These are phyloP conservation scores for Hylaeus anthracinus DNA, from an alignment of 1,140 invertebrate species.

Conservation along the genomic window DNA sequence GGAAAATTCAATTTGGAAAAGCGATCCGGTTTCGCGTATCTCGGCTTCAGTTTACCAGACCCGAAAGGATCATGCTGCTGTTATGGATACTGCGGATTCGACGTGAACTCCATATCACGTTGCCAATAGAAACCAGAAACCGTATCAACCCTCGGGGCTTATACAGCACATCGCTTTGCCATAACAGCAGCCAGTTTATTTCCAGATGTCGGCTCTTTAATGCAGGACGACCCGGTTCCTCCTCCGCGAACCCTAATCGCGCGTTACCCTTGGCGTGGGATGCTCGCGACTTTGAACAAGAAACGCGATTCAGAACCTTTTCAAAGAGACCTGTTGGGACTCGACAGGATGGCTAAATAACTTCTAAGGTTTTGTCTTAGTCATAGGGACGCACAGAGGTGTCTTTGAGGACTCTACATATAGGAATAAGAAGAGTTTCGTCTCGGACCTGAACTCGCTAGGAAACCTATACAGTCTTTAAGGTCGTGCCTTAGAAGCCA, in stretches of 20 bases:
- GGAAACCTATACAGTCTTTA: too few relatives aligned
- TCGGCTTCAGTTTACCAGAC: conserved; percentile 60
- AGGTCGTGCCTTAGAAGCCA: too few relatives aligned
- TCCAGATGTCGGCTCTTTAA: conserved; percentile 36
- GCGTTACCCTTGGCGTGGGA: too few relatives aligned
- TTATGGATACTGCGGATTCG: conserved; percentile 64
- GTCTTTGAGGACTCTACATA: too few relatives aligned
- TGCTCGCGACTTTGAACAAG: too few relatives aligned
- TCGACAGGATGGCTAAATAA: too few relatives aligned
- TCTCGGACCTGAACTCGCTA: too few relatives aligned
- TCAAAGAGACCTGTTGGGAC: too few relatives aligned
- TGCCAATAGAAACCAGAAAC: conserved; percentile 65
- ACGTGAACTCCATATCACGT: conserved; percentile 61
- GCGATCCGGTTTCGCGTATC: conserved; percentile 59
- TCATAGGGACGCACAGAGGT: too few relatives aligned
- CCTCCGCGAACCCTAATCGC: background rate
- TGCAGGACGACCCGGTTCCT: background rate
- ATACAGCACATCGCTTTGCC: conserved; percentile 45
- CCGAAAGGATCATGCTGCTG: conserved; percentile 61
- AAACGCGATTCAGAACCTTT: too few relatives aligned
- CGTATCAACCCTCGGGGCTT: conserved; percentile 54
- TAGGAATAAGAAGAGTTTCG: too few relatives aligned
- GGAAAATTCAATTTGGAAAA: conserved; percentile 66
- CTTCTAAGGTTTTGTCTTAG: too few relatives aligned
- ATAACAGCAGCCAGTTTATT: conserved; percentile 43